Percentiles rank a stretch among this genome's conserved stretches.
Conservation (phyloP, 2,113 vertebrate genomes). For the Spea bombifrons region DNA sequence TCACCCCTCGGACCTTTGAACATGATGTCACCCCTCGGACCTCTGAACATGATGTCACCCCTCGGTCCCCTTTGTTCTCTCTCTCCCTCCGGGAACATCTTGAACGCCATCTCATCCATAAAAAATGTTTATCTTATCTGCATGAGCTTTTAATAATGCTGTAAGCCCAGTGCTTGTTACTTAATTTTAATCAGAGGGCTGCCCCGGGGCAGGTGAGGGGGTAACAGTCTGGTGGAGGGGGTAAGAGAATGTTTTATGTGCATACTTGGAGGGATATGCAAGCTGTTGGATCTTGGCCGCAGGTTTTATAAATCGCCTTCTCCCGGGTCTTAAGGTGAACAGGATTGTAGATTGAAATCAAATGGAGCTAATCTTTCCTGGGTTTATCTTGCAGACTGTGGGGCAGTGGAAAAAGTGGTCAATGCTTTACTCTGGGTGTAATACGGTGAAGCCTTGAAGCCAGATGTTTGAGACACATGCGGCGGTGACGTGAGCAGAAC, state of each 20-base stretch:
- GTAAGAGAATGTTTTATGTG: slow-evolving; percentile 19
- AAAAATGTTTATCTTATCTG: slow-evolving; percentile 14
- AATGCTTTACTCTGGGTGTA: slow-evolving; percentile 16
- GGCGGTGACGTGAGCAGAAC: not conserved
- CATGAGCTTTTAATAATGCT: slow-evolving; percentile 20
- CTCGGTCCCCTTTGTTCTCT: not conserved
- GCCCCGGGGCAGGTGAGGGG: not conserved
- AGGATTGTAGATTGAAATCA: slow-evolving; percentile 25
- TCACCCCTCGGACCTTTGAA: not conserved
- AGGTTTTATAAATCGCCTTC: not conserved
- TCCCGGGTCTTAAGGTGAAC: not conserved
- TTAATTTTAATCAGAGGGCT: slow-evolving; percentile 13
- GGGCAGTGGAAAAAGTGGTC: slow-evolving; percentile 26
- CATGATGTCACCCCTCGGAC: too few relatives aligned
- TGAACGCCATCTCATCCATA: slow-evolving; percentile 12
- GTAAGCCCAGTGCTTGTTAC: not conserved
- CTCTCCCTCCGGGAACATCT: not conserved
- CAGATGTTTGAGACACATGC: slow-evolving; percentile 12
- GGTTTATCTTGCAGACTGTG: slow-evolving; percentile 22
- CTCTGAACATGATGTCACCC: too few relatives aligned
- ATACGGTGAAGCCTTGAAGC: slow-evolving; percentile 17
- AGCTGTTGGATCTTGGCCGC: not conserved
- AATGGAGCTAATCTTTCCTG: slow-evolving; percentile 27
- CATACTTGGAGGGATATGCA: slow-evolving; percentile 3
- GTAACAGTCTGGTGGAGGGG: not conserved